Base-by-base conservation (phyloP, 1,140 invertebrate species). In the Centruroides sculpturatus region DNA sequence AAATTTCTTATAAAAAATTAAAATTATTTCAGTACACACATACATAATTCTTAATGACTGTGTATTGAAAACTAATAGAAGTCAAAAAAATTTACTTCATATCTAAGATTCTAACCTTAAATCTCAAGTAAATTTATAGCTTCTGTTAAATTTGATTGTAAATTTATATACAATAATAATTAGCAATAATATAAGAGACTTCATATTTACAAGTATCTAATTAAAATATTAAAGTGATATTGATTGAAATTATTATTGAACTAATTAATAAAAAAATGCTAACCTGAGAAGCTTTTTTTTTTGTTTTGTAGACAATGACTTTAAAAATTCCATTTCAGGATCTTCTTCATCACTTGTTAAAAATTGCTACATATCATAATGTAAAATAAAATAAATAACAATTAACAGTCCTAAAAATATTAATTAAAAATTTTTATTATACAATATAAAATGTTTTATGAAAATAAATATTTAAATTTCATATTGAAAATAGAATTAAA, bases 251-350 rank as follows among this genome's bases (percentile, higher is more conserved):
- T 52, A 11, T 35, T 23, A 23, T 23, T 41, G 3, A 41, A 41
- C 41, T 41, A 8, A 41, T 41, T 23, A 23, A 41, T 41, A 41
- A 41, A 0, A 41, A 41, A 41, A 41, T 41, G 5, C 41, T 41
- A 41, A 41, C 55, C 46, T 92, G 4, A 96, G 75, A 55, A 96
- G 74, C 70, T 89, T 92, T 66, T 89, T 85, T 71, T 95, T 95
- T 68, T 95, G 87, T 72, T 92, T 89, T 60, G 84, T 86, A 11
- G 83, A 84, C 6, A 95, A 71, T 5, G 86, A 84, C 71, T 88
- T 89, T 0, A 96, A 73, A 64, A 95, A 87, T 59, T 83, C 78
- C 10, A 83, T 77, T 76, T 90, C 75, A n/a, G 74, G 74, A 62
- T 70, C 68, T 59, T 87, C 84, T 71, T 69, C 73, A 50, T 75